Conservation (phyloP, 2,888 invertebrate species). For the Sminthurides aquaticus region DNA sequence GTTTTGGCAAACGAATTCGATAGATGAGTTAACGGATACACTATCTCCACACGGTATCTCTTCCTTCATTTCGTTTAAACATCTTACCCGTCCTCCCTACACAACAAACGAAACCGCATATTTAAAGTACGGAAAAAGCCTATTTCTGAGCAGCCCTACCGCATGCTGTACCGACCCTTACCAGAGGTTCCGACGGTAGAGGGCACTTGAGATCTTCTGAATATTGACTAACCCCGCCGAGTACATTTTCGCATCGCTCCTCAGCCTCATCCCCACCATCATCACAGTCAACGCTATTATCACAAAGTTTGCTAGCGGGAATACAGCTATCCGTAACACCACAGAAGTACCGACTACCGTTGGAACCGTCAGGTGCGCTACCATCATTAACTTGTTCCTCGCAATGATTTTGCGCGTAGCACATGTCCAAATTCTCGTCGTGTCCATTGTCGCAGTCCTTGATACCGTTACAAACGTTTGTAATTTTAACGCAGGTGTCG, state of each 20-base stretch:
- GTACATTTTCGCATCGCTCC: too few species aligned
- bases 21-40: background rate
- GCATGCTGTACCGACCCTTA: too few species aligned
- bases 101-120: too few species aligned
- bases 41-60: too few species aligned
- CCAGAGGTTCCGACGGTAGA: background rate
- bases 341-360: too few species aligned
- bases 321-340: background rate
- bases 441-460: background rate
- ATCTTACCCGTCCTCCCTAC: too few species aligned
- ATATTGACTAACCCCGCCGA: too few species aligned
- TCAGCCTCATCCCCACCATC: background rate
- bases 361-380: background rate
- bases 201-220: background rate
- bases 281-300: background rate
- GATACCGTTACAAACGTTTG: constrained; percentile 1
- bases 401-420: background rate
- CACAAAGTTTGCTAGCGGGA: background rate
- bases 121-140: too few species aligned
- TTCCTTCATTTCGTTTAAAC: too few species aligned
- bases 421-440: background rate
- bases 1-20: background rate
- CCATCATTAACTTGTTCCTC: background rate
- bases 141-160: too few species aligned
- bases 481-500: background rate